phyloP scores from a whole-genome alignment of 2,113 vertebrate species.

The Phocoena phocoena region DNA sequence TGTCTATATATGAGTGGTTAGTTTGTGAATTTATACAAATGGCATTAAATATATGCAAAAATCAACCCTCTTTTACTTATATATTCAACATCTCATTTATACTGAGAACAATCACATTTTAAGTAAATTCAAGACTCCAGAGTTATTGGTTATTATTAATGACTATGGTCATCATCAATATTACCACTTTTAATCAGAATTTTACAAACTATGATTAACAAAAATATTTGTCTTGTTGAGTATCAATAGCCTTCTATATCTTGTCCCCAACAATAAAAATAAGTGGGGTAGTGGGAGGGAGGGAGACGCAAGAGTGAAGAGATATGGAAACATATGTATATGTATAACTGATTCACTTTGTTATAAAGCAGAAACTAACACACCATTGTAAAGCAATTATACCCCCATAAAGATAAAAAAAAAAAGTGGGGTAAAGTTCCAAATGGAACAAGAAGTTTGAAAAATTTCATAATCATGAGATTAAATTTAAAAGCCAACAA shows the following conservation, averaged over 20 bases:
- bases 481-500: neutral
- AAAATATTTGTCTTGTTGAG: neutral
- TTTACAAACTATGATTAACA: neutral
- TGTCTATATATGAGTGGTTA: neutral
- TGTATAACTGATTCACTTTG: too few species aligned
- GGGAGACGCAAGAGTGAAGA: too few species aligned
- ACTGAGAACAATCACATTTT: neutral
- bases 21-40: neutral
- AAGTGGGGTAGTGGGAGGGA: too few species aligned
- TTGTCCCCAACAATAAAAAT: neutral
- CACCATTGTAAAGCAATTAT: too few species aligned
- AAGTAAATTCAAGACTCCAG: neutral
- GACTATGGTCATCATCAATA: neutral
- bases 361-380: too few species aligned
- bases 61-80: neutral
- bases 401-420: too few species aligned
- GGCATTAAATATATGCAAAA: neutral
- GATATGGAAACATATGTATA: too few species aligned
- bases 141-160: neutral
- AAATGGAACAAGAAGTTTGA: neutral
- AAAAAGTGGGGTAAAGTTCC: neutral
- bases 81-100: neutral
- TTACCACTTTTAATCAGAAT: neutral
- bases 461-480: neutral
- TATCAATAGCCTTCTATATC: neutral